Base-by-base conservation (phyloP, 2,113 vertebrate species). In the Stomatorhinus ivindoensis region DNA sequence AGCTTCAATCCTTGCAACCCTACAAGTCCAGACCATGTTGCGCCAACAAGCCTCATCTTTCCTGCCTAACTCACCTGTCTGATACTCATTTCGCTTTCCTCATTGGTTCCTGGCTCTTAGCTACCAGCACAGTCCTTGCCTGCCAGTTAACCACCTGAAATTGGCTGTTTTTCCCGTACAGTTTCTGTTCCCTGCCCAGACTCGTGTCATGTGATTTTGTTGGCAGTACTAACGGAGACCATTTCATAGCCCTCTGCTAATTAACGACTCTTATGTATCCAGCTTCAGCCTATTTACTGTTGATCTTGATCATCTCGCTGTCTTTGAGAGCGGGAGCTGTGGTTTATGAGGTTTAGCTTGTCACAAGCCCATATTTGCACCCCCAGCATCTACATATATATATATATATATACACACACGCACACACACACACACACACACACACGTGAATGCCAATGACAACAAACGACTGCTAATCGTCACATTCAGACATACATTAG, bases 331-430 rank as follows among this genome's bases (percentile, higher is more conserved):
- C 1, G 58, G 27, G 24, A 65, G n/a, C 58, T 10, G 58, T 27
- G 27, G 69, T 73, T 73, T 73, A 73, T 73, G 31, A 73, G 69
- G 13, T 17, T 8, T 39, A 39, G 3, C 15, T 73, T 31, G 69
- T 73, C 31, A 35, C 31, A 3, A 24, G 27, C 11, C 31, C 95
- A 88, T 31, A n/a, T 73, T 73, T 24, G 24, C 17, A 44, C 35
- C 19, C 21, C 4, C 21, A 46, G 46, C 24, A 84, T 46, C 39
- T 84, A 44, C 44, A 24, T 83, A 65, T n/a, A 61, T n/a, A 21
- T 0, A 48, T 3, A n/a, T n/a, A n/a, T n/a, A n/a, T n/a, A n/a
- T 6, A 47, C 46, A 47, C 46, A 9, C 46, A 47, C 46, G 9
- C 47, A 11, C 47, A 50, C 48, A 3, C 48, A 9, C 48, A 3